phyloP scores from a whole-genome alignment of 2,797 vertebrate genomes.

The Anabas testudineus region DNA sequence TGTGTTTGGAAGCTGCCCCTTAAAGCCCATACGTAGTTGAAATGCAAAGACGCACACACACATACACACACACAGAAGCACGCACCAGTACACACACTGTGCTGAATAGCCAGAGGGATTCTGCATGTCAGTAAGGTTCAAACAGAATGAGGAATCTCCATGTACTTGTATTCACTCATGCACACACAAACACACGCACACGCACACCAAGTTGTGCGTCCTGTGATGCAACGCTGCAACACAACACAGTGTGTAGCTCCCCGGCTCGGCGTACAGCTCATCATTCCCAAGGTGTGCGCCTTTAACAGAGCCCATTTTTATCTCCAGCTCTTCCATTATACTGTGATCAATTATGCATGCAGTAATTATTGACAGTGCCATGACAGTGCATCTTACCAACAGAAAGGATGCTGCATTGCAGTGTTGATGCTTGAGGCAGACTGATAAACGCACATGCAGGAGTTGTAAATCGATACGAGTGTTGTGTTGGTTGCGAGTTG shows the following conservation, averaged over 20 bases:
- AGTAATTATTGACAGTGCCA: slow-evolving; percentile 77
- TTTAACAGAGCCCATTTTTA: slow-evolving; percentile 62
- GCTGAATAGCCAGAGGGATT: slow-evolving; percentile 70
- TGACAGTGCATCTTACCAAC: slow-evolving; percentile 70
- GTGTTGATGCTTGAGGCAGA: slow-evolving; percentile 67
- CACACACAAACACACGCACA: slow-evolving; percentile 24
- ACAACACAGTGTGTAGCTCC: slow-evolving; percentile 15
- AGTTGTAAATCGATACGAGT: slow-evolving; percentile 52
- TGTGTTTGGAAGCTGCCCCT: slow-evolving; percentile 40
- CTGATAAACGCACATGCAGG: slow-evolving; percentile 54
- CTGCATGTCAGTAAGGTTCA: slow-evolving; percentile 75
- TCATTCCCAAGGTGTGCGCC: slow-evolving; percentile 51
- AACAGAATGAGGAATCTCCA: slow-evolving; percentile 80
- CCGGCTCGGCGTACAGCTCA: slow-evolving; percentile 22
- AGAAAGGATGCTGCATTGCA: slow-evolving; percentile 70
- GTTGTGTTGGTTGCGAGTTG: slow-evolving; percentile 41
- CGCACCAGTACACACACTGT: slow-evolving; percentile 21
- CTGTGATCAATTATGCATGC: slow-evolving; percentile 79
- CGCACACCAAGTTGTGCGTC: slow-evolving; percentile 20
- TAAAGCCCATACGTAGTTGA: slow-evolving; percentile 41
- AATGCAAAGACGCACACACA: slow-evolving; percentile 52
- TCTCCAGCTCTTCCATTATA: slow-evolving; percentile 59
- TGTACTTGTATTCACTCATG: slow-evolving; percentile 45
- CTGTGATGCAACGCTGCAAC: slow-evolving; percentile 68
- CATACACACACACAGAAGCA: slow-evolving; percentile 17